A percentile compares a stretch with the other conserved stretches of the same genome.
phyloP scores from a whole-genome alignment of 92 coral and sea anemone genomes.

The Paramuricea clavata region DNA sequence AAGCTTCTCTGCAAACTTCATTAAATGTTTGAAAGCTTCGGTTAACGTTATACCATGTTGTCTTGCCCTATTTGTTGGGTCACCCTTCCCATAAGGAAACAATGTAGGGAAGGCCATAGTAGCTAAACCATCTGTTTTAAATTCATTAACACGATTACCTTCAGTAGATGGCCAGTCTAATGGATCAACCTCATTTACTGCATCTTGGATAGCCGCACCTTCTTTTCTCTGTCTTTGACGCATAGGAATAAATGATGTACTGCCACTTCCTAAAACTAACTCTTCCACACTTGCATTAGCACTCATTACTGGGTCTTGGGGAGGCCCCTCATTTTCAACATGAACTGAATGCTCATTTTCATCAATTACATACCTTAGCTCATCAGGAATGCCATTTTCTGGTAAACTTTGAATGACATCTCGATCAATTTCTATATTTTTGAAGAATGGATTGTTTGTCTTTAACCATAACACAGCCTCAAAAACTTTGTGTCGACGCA shows the following conservation, averaged over 20 bases:
- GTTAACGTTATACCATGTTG: conserved; percentile 6
- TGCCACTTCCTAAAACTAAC: too few species aligned
- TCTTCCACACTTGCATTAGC: not conserved
- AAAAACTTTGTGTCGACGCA: conserved; percentile 36
- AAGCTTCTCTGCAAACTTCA: conserved; percentile 26
- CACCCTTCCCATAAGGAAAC: conserved; percentile 80
- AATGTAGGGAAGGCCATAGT: conserved; percentile 82
- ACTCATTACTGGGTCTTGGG: not conserved
- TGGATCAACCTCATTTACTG: conserved; percentile 27
- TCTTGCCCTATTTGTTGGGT: conserved; percentile 75
- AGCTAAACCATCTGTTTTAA: conserved; percentile 59
- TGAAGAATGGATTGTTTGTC: conserved; percentile 33
- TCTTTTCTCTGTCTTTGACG: conserved; percentile 29
- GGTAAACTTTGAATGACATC: conserved; percentile 5
- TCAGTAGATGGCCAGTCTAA: conserved; percentile 31
- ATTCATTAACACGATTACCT: conserved; percentile 19
- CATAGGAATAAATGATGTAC: conserved; percentile 19
- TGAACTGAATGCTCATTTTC: not conserved
- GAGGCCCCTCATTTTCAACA: too few species aligned
- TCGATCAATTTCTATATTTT: conserved; percentile 23
- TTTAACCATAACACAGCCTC: conserved; percentile 58
- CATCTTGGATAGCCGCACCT: not conserved
- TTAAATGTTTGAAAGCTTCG: conserved; percentile 9
- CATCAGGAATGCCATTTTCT: conserved; percentile 14
- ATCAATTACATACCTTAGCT: not conserved